These are phyloP conservation scores for Bombus waltoni DNA, from an alignment of 1,140 invertebrate species.

Conservation along the genomic window DNA sequence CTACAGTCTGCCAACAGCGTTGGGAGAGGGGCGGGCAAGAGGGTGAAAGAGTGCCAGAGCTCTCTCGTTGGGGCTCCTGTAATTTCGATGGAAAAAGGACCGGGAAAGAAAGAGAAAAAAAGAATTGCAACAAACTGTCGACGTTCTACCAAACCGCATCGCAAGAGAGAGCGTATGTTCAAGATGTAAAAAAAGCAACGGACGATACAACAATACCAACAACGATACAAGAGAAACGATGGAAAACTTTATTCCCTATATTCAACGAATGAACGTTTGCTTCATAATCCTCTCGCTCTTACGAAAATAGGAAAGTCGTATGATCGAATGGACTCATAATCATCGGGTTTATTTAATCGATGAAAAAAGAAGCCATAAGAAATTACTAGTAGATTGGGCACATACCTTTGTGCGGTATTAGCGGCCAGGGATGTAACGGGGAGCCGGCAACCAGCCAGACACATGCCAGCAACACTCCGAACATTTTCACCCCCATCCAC, in stretches of 20 bases:
- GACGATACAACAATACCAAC: not conserved
- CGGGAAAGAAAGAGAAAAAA: not conserved
- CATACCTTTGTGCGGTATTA: slow-evolving; percentile 68
- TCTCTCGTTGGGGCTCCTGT: slow-evolving; percentile 16
- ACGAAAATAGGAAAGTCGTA: not conserved
- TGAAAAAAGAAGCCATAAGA: slow-evolving; percentile 17
- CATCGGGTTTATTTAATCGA: not conserved
- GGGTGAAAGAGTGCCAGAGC: not conserved
- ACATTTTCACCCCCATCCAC: slow-evolving; percentile 68
- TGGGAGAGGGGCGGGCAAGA: not conserved
- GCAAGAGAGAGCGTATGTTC: not conserved
- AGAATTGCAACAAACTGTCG: slow-evolving; percentile 43
- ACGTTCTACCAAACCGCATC: slow-evolving; percentile 24
- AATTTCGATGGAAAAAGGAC: slow-evolving; percentile 34
- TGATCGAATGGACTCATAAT: not conserved
- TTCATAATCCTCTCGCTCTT: too few relatives aligned
- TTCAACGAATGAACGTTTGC: not conserved
- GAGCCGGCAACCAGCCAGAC: slow-evolving; percentile 67
- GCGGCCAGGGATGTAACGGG: slow-evolving; percentile 64
- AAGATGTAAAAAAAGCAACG: not conserved
- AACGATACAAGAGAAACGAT: not conserved
- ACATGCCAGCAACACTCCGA: slow-evolving; percentile 67
- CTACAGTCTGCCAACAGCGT: slow-evolving; percentile 40
- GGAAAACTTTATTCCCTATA: not conserved
- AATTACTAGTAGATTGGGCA: slow-evolving; percentile 33